Percentiles rank a stretch among this genome's conserved stretches.
Evolutionary conservation across 1,140 invertebrate species (phyloP).

Genomic region (Portunus trituberculatus): DNA sequence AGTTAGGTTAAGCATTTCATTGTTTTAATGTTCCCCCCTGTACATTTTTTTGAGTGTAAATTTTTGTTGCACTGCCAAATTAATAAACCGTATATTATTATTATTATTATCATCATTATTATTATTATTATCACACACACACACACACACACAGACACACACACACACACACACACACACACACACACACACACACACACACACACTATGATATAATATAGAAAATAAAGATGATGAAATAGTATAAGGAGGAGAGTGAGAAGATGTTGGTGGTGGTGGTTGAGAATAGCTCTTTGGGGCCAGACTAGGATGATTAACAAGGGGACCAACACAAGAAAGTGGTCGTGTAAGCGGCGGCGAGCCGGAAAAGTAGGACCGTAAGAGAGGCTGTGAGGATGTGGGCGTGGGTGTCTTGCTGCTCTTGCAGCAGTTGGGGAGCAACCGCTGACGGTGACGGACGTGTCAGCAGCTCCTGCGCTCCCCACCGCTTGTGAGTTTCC

Average conservation of each 20-base stretch:
- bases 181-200: too few relatives aligned
- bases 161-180: too few relatives aligned
- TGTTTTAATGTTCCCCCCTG: too few relatives aligned
- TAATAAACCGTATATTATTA: too few relatives aligned
- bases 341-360: neutral
- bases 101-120: too few relatives aligned
- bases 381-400: neutral
- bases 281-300: too few relatives aligned
- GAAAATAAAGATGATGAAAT: neutral
- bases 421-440: constrained; percentile 46
- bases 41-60: too few relatives aligned
- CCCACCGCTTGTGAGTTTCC: neutral
- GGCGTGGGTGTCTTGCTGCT: constrained; percentile 25
- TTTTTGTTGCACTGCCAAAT: too few relatives aligned
- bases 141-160: too few relatives aligned
- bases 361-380: neutral
- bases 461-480: neutral
- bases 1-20: too few relatives aligned
- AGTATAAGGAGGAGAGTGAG: neutral
- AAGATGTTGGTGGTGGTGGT: neutral
- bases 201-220: neutral
- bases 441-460: constrained; percentile 46
- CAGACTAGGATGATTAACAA: neutral
- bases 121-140: too few relatives aligned
- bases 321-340: neutral